phyloP scores from a whole-genome alignment of 2,113 vertebrate species.

The Mola mola region DNA sequence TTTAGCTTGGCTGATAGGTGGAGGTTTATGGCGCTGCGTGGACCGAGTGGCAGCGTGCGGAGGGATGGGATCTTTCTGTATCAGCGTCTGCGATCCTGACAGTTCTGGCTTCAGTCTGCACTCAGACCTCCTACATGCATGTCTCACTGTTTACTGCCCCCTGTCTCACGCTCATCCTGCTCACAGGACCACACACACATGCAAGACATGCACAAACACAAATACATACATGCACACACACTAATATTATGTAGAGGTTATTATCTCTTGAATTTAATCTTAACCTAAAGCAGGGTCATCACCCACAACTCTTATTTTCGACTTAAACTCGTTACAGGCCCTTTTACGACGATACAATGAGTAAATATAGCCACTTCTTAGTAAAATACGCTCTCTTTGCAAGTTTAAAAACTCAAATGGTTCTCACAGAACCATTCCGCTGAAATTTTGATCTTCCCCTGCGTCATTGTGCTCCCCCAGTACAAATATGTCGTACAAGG shows the following conservation, averaged over 20 bases:
- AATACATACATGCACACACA: slow-evolving; percentile 14
- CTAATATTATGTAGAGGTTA: slow-evolving; percentile 20
- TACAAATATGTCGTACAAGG: slow-evolving; percentile 43
- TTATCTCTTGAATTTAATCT: slow-evolving; percentile 35
- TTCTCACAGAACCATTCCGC: slow-evolving; percentile 34
- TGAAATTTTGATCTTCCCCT: slow-evolving; percentile 34
- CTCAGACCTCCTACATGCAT: slow-evolving; percentile 74
- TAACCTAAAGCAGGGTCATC: slow-evolving; percentile 8
- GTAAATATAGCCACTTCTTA: slow-evolving; percentile 11
- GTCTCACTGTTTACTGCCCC: slow-evolving; percentile 69
- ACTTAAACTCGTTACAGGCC: background rate
- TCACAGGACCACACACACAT: slow-evolving; percentile 73
- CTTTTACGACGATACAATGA: slow-evolving; percentile 9
- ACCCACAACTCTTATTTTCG: slow-evolving; percentile 8
- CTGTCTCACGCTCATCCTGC: slow-evolving; percentile 56
- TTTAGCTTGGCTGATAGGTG: slow-evolving; percentile 31
- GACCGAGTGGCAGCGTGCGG: slow-evolving; percentile 39
- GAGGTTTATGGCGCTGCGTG: slow-evolving; percentile 45
- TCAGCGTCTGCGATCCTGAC: slow-evolving; percentile 73
- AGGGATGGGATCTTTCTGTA: slow-evolving; percentile 68
- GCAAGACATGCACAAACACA: slow-evolving; percentile 33
- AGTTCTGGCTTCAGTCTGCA: slow-evolving; percentile 78
- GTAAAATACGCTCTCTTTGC: slow-evolving; percentile 11
- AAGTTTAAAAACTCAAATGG: background rate
- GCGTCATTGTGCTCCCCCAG: slow-evolving; percentile 39